phyloP scores from a whole-genome alignment of 2,888 invertebrate species.

The Aphidoletes aphidimyza region DNA sequence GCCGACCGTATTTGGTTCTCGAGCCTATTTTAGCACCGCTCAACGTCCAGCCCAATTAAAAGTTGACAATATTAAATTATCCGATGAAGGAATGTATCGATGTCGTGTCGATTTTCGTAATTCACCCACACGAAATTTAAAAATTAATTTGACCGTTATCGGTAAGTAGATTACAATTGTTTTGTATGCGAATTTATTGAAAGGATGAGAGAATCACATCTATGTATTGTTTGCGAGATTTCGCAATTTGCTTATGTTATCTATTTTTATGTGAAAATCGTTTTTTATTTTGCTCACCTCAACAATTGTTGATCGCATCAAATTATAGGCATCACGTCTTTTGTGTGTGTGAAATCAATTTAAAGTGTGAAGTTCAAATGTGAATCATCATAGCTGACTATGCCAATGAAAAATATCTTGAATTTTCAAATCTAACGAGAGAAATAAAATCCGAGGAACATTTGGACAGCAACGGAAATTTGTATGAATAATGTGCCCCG shows the following conservation, averaged over 20 bases:
- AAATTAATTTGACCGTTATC: constrained; percentile 80
- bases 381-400: too few relatives aligned
- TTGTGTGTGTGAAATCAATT: too few relatives aligned
- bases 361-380: too few relatives aligned
- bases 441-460: background rate
- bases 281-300: too few relatives aligned
- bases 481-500: background rate
- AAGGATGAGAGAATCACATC: background rate
- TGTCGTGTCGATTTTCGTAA: constrained; percentile 81
- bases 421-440: background rate
- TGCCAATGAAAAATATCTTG: too few relatives aligned
- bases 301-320: too few relatives aligned
- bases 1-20: constrained; percentile 77
- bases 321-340: too few relatives aligned
- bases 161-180: constrained; percentile 69
- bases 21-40: constrained; percentile 85
- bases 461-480: background rate
- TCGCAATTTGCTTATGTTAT: too few relatives aligned
- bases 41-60: constrained; percentile 84
- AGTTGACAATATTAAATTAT: constrained; percentile 70
- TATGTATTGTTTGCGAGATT: too few relatives aligned
- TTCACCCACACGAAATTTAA: constrained; percentile 77
- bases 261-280: too few relatives aligned
- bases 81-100: constrained; percentile 77
- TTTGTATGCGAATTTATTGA: background rate